Conservation (phyloP, 2,797 vertebrate genomes). For the Chelmon rostratus region DNA sequence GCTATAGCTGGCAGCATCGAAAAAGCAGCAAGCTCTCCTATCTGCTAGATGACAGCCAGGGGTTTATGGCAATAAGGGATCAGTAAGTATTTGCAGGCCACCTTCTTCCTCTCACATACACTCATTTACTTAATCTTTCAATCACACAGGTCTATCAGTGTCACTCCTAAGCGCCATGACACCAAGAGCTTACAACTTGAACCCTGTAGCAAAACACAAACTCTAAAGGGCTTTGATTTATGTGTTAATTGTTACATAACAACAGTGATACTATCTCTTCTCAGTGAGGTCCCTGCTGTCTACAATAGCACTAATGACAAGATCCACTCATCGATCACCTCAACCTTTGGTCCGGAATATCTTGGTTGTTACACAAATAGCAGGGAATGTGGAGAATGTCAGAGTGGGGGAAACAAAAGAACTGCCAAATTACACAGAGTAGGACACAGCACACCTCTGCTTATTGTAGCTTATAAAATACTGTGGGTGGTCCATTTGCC, state of each 20-base stretch:
- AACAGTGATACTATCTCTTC: slow-evolving; percentile 18
- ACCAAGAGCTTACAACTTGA: background rate
- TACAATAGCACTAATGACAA: slow-evolving; percentile 15
- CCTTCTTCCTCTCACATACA: background rate
- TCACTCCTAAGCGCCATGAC: slow-evolving; percentile 11
- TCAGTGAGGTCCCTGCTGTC: slow-evolving; percentile 16
- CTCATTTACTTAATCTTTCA: slow-evolving; percentile 23
- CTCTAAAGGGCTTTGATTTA: slow-evolving; percentile 3
- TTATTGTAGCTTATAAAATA: background rate
- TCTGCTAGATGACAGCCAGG: background rate
- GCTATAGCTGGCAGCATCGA: background rate
- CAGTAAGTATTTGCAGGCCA: background rate
- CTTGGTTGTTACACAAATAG: slow-evolving; percentile 3
- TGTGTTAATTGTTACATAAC: slow-evolving; percentile 3
- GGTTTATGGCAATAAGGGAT: background rate
- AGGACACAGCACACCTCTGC: background rate
- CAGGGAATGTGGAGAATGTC: slow-evolving; percentile 4
- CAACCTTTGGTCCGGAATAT: slow-evolving; percentile 15
- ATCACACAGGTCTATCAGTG: slow-evolving; percentile 12
- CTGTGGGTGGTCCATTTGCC: background rate
- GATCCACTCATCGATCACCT: slow-evolving; percentile 44
- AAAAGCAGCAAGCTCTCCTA: background rate
- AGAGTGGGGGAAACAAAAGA: slow-evolving; percentile 13
- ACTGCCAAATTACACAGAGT: slow-evolving; percentile 4
- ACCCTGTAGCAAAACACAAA: background rate